These are phyloP conservation scores for Actinia equina DNA, from an alignment of 64 coral and sea anemone genomes.

Conservation along the genomic window DNA sequence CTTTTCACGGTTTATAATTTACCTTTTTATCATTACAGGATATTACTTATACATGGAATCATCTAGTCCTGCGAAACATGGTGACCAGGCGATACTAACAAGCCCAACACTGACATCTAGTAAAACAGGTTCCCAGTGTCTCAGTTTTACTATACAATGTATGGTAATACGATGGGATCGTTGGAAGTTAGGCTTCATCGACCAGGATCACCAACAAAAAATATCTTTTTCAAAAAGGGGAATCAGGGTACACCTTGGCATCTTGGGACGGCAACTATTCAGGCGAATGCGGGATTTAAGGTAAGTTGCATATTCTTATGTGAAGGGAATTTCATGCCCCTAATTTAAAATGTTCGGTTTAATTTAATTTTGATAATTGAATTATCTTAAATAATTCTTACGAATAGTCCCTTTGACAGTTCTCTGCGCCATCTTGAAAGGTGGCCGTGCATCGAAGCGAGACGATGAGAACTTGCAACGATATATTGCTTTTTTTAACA, in stretches of 20 bases:
- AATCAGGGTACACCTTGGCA: constrained; percentile 65
- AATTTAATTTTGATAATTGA: no score
- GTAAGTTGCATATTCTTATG: background rate
- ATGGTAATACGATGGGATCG: constrained; percentile 49
- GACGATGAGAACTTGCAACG: no score
- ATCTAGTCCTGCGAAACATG: background rate
- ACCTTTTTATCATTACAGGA: background rate
- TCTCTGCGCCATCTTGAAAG: no score
- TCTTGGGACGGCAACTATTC: constrained; percentile 16
- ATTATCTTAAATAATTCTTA: no score
- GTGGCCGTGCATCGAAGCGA: no score
- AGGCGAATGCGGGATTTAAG: background rate
- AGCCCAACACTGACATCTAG: constrained; percentile 35
- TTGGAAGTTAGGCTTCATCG: constrained; percentile 32
- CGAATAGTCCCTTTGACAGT: no score
- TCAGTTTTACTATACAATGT: constrained; percentile 69
- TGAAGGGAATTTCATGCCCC: no score
- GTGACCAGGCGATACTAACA: constrained; percentile 39
- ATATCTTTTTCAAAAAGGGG: constrained; percentile 51
- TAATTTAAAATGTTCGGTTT: no score
- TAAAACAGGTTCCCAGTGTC: constrained; percentile 40
- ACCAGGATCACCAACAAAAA: background rate
- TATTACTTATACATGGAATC: constrained; percentile 66
- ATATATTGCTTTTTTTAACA: no score
- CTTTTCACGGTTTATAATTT: no score